Conservation (phyloP, 2,797 vertebrate species). For the Argyrosomus regius region DNA sequence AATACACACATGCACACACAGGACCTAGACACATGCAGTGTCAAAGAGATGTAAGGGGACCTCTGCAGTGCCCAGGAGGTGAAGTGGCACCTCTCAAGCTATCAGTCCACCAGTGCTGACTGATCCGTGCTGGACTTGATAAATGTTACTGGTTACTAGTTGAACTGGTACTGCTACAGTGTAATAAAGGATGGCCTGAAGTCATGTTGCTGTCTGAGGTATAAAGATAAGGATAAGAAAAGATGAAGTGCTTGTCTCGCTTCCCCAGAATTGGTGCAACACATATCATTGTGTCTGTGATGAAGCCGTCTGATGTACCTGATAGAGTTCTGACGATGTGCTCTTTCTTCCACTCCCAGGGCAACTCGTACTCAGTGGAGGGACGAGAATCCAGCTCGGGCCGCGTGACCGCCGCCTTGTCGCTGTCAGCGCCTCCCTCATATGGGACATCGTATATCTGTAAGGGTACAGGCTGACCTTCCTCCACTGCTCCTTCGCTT, state of each 20-base stretch:
- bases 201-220: neutral
- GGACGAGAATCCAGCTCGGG: constrained; percentile 90
- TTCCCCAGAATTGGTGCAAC: neutral
- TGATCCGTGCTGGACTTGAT: too few species aligned
- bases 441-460: constrained; percentile 93
- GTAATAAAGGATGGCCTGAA: neutral
- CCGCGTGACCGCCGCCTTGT: constrained; percentile 75
- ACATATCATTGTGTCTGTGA: neutral
- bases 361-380: constrained; percentile 90
- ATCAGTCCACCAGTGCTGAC: too few species aligned
- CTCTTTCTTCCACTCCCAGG: constrained; percentile 97
- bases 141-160: constrained; percentile 12
- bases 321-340: constrained; percentile 92
- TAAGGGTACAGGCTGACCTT: constrained; percentile 67
- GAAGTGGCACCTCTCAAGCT: too few species aligned
- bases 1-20: too few species aligned
- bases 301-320: constrained; percentile 78
- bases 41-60: too few species aligned
- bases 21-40: too few species aligned
- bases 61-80: too few species aligned
- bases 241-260: neutral
- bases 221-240: neutral
- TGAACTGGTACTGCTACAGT: constrained; percentile 3
- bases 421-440: constrained; percentile 78
- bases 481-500: constrained; percentile 65